These are phyloP conservation scores for Acanthosepion esculentum DNA, from an alignment of 2,888 invertebrate species.

Conservation along the genomic window DNA sequence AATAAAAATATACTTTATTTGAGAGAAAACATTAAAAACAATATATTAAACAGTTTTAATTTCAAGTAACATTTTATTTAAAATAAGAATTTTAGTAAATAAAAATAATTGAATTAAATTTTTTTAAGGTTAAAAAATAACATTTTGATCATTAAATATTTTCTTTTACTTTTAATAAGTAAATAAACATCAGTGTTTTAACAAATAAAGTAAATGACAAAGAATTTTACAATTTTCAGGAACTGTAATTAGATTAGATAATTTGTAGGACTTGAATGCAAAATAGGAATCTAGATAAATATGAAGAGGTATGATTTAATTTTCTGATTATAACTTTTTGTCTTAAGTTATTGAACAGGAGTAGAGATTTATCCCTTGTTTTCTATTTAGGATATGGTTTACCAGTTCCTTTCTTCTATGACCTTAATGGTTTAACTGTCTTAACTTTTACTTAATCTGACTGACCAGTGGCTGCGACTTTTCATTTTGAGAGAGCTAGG, in stretches of 20 bases:
- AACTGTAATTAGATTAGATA: background rate
- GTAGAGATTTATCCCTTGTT: too few species aligned
- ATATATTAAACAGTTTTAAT: background rate
- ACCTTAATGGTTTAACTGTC: too few species aligned
- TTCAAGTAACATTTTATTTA: too few species aligned
- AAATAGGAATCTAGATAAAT: background rate
- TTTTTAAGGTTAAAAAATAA: background rate
- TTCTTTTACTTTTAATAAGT: background rate
- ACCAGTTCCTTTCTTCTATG: too few species aligned
- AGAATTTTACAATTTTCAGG: background rate
- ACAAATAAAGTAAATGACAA: background rate
- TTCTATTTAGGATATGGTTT: too few species aligned
- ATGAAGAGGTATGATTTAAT: background rate
- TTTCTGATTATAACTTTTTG: too few species aligned
- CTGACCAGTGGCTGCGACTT: too few species aligned
- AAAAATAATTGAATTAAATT: background rate
- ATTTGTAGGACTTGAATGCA: background rate
- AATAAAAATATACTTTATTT: background rate
- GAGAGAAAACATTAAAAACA: background rate
- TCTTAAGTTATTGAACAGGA: too few species aligned
- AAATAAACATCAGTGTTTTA: background rate
- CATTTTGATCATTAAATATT: background rate
- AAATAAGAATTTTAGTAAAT: background rate
- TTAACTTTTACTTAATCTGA: too few species aligned
- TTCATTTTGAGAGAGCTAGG: too few species aligned